These are phyloP conservation scores for Egretta garzetta DNA, from an alignment of 2,113 vertebrate genomes.

Conservation along the genomic window DNA sequence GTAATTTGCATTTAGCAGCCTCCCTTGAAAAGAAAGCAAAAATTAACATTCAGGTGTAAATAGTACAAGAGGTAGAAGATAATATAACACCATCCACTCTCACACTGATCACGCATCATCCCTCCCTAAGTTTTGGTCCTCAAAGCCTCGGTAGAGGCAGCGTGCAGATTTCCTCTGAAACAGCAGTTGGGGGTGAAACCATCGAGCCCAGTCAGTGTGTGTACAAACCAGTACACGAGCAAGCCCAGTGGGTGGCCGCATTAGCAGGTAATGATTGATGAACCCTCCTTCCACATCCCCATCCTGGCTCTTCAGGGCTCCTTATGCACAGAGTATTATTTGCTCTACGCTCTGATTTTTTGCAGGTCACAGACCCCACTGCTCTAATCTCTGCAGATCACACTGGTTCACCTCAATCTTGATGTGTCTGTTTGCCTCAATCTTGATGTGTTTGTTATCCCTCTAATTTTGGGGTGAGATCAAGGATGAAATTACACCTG, in stretches of 20 bases:
- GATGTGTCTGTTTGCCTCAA: background rate
- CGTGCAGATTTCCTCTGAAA: background rate
- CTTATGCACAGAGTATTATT: background rate
- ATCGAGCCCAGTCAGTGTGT: background rate
- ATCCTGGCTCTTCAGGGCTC: background rate
- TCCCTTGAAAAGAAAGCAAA: constrained; percentile 7
- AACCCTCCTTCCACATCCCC: background rate
- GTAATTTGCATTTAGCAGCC: background rate
- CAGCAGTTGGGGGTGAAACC: background rate
- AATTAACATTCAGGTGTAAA: background rate
- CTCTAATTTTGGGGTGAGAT: background rate
- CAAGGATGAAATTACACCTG: background rate
- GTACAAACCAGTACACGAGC: background rate
- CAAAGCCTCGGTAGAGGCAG: background rate
- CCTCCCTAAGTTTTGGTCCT: background rate
- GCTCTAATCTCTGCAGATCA: background rate
- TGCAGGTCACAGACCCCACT: background rate
- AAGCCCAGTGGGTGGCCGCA: background rate
- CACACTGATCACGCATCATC: background rate
- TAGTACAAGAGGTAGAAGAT: background rate
- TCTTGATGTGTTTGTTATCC: background rate
- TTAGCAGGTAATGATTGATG: background rate
- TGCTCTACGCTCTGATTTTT: background rate
- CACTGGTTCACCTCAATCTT: background rate
- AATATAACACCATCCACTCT: background rate